Evolutionary conservation across 2,797 vertebrate genomes (phyloP).

Genomic region (Sparidentex hasta): DNA sequence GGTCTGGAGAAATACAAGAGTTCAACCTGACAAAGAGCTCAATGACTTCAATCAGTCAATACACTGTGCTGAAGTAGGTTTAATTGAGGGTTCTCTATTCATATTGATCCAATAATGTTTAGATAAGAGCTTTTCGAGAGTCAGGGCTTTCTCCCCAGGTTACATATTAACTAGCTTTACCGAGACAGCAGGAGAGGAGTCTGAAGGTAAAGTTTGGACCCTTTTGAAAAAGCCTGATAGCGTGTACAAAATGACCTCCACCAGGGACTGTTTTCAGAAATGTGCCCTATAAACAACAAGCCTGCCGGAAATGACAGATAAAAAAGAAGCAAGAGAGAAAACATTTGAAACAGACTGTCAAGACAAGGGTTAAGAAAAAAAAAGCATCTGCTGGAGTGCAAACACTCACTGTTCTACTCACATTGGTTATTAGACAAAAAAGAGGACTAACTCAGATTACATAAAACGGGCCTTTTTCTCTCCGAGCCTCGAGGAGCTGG

Average conservation of each 20-base stretch:
- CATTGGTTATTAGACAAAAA: slow-evolving; percentile 29
- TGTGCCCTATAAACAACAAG: neutral
- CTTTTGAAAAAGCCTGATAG: slow-evolving; percentile 9
- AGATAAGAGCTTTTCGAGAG: slow-evolving; percentile 52
- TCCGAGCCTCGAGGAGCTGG: neutral
- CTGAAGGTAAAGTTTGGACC: slow-evolving; percentile 13
- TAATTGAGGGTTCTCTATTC: slow-evolving; percentile 14
- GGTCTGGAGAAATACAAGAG: slow-evolving; percentile 28
- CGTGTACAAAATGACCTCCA: slow-evolving; percentile 3
- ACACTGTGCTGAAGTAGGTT: slow-evolving; percentile 9
- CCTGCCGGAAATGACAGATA: neutral
- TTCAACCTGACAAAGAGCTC: slow-evolving; percentile 19
- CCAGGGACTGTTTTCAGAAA: neutral
- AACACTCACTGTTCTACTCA: slow-evolving; percentile 25
- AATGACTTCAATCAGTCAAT: slow-evolving; percentile 10
- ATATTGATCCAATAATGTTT: slow-evolving; percentile 57
- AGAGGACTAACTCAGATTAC: slow-evolving; percentile 15
- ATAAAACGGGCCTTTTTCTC: slow-evolving; percentile 30
- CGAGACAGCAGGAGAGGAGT: slow-evolving; percentile 23
- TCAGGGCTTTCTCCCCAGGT: slow-evolving; percentile 19
- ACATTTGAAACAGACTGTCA: neutral
- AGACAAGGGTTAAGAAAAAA: neutral
- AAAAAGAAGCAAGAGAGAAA: neutral
- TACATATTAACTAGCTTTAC: slow-evolving; percentile 58
- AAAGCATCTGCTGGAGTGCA: neutral